Evolutionary conservation across 1,140 invertebrate species (phyloP).

Genomic region (Drosophila punjabiensis): DNA sequence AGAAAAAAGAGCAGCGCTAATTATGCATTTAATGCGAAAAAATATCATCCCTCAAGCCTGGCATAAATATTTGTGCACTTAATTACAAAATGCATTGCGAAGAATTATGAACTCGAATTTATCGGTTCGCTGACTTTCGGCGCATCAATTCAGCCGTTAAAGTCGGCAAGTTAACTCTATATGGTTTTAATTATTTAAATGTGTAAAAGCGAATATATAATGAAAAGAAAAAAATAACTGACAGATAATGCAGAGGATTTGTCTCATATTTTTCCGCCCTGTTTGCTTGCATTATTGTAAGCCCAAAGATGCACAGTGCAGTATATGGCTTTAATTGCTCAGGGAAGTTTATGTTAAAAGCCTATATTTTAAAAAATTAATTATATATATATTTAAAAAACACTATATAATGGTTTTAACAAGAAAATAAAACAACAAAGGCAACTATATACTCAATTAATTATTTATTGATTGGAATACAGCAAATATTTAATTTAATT

Average conservation of each 20-base stretch:
- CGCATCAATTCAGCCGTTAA: conserved; percentile 28
- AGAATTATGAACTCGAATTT: conserved; percentile 58
- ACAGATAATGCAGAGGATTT: conserved; percentile 12
- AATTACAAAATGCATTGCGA: conserved; percentile 58
- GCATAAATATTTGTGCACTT: conserved; percentile 66
- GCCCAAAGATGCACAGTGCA: neutral
- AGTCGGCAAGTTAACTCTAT: conserved; percentile 43
- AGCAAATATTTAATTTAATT: too few relatives aligned
- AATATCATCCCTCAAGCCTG: conserved; percentile 20
- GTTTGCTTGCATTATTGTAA: conserved; percentile 7
- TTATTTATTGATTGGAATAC: too few relatives aligned
- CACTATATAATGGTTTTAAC: too few relatives aligned
- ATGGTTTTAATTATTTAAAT: conserved; percentile 20
- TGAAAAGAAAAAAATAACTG: neutral
- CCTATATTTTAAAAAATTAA: neutral
- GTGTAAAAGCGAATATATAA: conserved; percentile 8
- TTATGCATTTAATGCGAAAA: conserved; percentile 61
- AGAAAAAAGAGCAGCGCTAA: conserved; percentile 38
- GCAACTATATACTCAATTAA: too few relatives aligned
- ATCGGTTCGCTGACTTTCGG: conserved; percentile 46
- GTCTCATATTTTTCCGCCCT: conserved; percentile 12
- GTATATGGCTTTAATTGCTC: neutral
- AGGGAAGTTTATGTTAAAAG: neutral
- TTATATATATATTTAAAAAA: neutral
- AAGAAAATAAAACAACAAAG: neutral